These are phyloP conservation scores for Propithecus perrieri DNA, from an alignment of 2,797 vertebrate species.

Conservation along the genomic window DNA sequence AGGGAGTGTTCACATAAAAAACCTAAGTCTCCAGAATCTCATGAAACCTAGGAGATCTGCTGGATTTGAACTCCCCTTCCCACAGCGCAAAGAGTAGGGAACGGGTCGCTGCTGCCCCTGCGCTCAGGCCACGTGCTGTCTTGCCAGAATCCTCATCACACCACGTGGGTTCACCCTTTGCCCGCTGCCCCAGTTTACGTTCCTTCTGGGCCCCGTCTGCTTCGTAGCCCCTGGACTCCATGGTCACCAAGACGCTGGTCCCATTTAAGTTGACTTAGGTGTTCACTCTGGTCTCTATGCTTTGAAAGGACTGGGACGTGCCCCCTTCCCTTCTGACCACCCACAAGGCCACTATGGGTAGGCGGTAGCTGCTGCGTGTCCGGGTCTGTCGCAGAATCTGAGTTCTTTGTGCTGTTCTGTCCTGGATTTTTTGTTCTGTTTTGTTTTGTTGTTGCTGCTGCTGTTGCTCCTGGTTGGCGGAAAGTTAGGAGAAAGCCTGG, in stretches of 20 bases:
- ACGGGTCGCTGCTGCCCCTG: no score
- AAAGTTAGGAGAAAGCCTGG: not conserved
- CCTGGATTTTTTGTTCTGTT: not conserved
- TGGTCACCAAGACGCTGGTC: not conserved
- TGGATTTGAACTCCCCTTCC: not conserved
- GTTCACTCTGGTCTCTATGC: not conserved
- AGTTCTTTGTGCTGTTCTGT: not conserved
- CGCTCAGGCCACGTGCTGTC: rapidly evolving
- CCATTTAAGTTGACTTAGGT: no score
- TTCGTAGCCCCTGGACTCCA: not conserved
- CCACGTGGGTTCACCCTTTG: rapidly evolving
- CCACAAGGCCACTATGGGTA: not conserved
- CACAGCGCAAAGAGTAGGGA: rapidly evolving
- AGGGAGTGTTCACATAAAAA: not conserved
- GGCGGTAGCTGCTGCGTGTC: rapidly evolving
- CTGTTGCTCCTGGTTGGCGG: not conserved
- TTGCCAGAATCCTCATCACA: no score
- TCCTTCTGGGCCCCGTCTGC: not conserved
- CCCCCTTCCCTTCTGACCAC: not conserved
- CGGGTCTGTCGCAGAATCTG: not conserved
- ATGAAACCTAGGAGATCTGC: not conserved
- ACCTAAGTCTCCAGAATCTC: not conserved
- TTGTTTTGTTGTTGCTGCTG: not conserved
- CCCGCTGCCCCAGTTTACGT: not conserved
- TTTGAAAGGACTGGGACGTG: not conserved